Percentiles rank a stretch among this genome's conserved stretches.
phyloP scores from a whole-genome alignment of 2,797 vertebrate genomes.

The Takifugu rubripes region DNA sequence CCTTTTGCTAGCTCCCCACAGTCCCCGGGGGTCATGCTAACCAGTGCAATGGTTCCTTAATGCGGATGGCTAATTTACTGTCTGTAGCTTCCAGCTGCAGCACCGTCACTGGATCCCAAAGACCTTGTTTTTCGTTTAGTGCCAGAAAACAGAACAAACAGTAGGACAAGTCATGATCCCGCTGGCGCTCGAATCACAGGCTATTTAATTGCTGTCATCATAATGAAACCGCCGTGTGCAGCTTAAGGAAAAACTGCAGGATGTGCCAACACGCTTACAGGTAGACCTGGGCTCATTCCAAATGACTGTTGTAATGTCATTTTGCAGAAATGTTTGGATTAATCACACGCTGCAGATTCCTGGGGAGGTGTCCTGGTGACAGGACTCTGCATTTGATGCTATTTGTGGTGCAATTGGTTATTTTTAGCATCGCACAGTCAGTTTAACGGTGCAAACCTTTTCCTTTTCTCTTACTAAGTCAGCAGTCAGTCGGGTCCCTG shows the following conservation, averaged over 20 bases:
- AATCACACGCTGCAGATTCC: constrained; percentile 32
- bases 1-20: constrained; percentile 28
- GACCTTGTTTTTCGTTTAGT: constrained; percentile 39
- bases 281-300: constrained; percentile 61
- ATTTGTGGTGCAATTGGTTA: constrained; percentile 12
- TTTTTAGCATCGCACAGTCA: neutral
- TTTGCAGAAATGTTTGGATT: constrained; percentile 54
- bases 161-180: constrained; percentile 63
- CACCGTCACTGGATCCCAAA: constrained; percentile 31
- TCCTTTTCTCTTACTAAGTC: no score
- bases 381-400: constrained; percentile 18
- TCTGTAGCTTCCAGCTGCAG: constrained; percentile 29
- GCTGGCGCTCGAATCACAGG: constrained; percentile 54
- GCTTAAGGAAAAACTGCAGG: constrained; percentile 55
- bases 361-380: constrained; percentile 18
- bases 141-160: constrained; percentile 29
- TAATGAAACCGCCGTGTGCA: constrained; percentile 57
- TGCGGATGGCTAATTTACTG: constrained; percentile 34
- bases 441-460: neutral
- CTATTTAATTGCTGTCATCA: constrained; percentile 74
- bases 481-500: no score
- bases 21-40: constrained; percentile 40
- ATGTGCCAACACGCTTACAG: constrained; percentile 62
- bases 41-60: constrained; percentile 47
- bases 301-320: constrained; percentile 61